Evolutionary conservation across 2,797 vertebrate species (phyloP).

Genomic region (Odontamblyopus lacepedii): DNA sequence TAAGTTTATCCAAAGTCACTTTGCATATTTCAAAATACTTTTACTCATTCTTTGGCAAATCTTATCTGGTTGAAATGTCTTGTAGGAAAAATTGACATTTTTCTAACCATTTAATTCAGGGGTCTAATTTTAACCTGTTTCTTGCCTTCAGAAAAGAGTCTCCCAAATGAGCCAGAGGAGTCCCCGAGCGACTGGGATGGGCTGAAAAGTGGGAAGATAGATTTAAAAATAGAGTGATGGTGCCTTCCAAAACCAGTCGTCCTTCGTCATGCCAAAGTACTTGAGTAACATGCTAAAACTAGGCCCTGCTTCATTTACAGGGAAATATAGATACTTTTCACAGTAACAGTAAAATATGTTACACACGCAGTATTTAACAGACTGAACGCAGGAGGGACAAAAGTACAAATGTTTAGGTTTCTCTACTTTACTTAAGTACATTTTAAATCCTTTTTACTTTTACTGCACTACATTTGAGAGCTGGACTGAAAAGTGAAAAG

Average conservation of each 20-base stretch:
- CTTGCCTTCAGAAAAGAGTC: background rate
- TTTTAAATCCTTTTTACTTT: too few species aligned
- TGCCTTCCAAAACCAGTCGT: background rate
- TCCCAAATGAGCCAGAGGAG: constrained; percentile 2
- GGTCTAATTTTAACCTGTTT: constrained; percentile 7
- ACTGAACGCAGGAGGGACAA: too few species aligned
- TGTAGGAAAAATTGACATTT: background rate
- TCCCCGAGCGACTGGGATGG: background rate
- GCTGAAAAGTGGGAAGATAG: background rate
- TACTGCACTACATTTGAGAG: too few species aligned
- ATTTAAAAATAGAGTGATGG: background rate
- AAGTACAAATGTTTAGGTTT: too few species aligned
- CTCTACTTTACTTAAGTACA: too few species aligned
- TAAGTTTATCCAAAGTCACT: background rate
- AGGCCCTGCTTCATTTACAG: background rate
- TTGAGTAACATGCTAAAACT: background rate
- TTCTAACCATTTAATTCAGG: background rate
- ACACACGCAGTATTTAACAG: too few species aligned
- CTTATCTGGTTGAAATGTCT: background rate
- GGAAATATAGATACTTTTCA: background rate
- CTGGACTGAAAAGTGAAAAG: too few species aligned
- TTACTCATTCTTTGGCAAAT: background rate
- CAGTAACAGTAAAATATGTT: background rate
- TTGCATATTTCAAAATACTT: background rate
- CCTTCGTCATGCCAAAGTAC: background rate